Percentiles rank a stretch among this genome's conserved stretches.
Conservation (phyloP, 2,113 vertebrate species). For the Mus spicilegus region DNA sequence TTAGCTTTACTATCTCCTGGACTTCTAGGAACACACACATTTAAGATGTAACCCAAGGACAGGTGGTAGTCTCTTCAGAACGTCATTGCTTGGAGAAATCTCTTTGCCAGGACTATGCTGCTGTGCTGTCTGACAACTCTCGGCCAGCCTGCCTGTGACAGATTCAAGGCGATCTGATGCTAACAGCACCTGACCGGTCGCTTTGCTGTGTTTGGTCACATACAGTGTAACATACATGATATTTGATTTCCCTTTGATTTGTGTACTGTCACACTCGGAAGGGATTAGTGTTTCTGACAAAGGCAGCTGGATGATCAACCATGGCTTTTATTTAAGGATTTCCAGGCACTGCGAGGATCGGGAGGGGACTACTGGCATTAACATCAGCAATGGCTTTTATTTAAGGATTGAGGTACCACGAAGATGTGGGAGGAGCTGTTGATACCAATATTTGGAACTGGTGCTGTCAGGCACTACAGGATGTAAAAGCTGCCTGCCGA, state of each 20-base stretch:
- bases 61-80: background rate
- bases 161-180: background rate
- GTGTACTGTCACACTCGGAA: background rate
- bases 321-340: background rate
- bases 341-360: background rate
- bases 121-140: background rate
- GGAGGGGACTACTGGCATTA: background rate
- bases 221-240: background rate
- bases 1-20: background rate
- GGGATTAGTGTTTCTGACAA: background rate
- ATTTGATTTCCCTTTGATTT: background rate
- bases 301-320: background rate
- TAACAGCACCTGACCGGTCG: too few relatives aligned
- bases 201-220: fast-evolving
- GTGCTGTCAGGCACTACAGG: background rate
- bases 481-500: background rate
- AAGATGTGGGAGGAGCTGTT: background rate
- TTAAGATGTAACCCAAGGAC: background rate
- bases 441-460: background rate
- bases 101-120: background rate
- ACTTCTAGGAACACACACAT: background rate
- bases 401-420: background rate
- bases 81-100: background rate
- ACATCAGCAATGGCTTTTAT: background rate
- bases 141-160: background rate